Evolutionary conservation across 2,113 vertebrate genomes (phyloP), one percentile per base, ranked within the genome.

Genomic region (Mustela lutreola): DNA sequence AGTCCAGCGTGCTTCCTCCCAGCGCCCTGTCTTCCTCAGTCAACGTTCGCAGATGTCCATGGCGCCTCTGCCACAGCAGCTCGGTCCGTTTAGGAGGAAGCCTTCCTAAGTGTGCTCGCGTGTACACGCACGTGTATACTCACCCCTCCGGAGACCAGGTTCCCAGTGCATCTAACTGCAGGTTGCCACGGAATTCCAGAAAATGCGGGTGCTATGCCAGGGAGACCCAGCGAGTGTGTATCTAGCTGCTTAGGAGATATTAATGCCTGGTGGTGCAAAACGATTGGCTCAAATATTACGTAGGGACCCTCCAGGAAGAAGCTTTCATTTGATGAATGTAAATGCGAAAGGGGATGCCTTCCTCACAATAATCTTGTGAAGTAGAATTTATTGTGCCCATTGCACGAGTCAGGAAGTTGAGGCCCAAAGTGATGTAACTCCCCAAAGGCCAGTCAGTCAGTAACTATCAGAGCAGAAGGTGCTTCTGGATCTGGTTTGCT

Each of bases 21-120:
- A 15, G 18, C 63, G 50, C 78, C n/a, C 11, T 16, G 12, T 71
- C 71, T 45, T 42, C 36, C 31, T n/a, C 65, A n/a, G 5, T 36
- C 14, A 65, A 12, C 33, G 12, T n/a, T 50, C 42, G 4, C 12
- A 63, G 14, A 28, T 39, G 33, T 58, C 33, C 5, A 0, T 33
- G 26, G 58, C 15, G 11, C 26, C 5, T 1, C 0, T 2, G 10
- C n/a, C 42, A 7, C 33, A 5, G n/a, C 58, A 2, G 1, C 28
- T 36, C 7, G n/a, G 10, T 12, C 4, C 3, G 24, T 18, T 11
- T 5, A 24, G 45, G 62, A 85, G 16, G 7, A 36, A 16, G 31
- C 22, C 5, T 42, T 50, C 26, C 70, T 7, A 39, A 76, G 42
- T 31, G 67, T 26, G 28, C 42, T 28, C 31, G 12, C 1, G 15